A percentile compares a stretch with the other conserved stretches of the same genome.
Evolutionary conservation across 1,140 invertebrate species (phyloP).

Genomic region (Neuroterus valhalla): DNA sequence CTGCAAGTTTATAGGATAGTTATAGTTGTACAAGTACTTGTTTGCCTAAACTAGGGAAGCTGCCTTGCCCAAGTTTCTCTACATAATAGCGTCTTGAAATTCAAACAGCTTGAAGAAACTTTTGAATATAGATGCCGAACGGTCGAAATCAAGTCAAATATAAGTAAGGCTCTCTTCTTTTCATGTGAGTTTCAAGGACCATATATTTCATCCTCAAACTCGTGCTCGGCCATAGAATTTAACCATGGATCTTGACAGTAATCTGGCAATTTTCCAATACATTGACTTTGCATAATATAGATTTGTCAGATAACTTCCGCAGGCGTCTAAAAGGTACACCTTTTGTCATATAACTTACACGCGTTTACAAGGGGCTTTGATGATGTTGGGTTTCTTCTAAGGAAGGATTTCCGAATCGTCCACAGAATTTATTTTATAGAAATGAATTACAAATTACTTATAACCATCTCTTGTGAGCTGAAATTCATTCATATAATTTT

Average conservation of each 20-base stretch:
- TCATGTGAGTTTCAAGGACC: conserved; percentile 8
- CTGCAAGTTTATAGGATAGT: not conserved
- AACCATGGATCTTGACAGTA: conserved; percentile 34
- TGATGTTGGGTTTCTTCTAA: too few species aligned
- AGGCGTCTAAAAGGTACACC: conserved; percentile 30
- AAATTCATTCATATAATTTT: not conserved
- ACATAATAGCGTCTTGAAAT: conserved; percentile 19
- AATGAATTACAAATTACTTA: not conserved
- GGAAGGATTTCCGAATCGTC: too few species aligned
- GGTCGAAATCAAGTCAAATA: conserved; percentile 8
- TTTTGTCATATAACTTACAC: conserved; percentile 21
- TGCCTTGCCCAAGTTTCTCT: not conserved
- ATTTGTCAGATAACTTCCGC: conserved; percentile 30
- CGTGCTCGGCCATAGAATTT: conserved; percentile 22
- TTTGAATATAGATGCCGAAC: not conserved
- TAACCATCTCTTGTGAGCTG: not conserved
- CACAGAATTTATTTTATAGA: too few species aligned
- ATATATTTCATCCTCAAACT: conserved; percentile 17
- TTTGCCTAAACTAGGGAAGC: not conserved
- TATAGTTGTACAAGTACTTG: not conserved
- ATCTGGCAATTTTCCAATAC: conserved; percentile 66
- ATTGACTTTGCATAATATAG: conserved; percentile 55
- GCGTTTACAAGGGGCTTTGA: not conserved
- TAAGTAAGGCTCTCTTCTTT: not conserved
- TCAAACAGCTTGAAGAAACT: conserved; percentile 24